phyloP scores from a whole-genome alignment of 2,797 vertebrate genomes.

The Chloroceryle inda region DNA sequence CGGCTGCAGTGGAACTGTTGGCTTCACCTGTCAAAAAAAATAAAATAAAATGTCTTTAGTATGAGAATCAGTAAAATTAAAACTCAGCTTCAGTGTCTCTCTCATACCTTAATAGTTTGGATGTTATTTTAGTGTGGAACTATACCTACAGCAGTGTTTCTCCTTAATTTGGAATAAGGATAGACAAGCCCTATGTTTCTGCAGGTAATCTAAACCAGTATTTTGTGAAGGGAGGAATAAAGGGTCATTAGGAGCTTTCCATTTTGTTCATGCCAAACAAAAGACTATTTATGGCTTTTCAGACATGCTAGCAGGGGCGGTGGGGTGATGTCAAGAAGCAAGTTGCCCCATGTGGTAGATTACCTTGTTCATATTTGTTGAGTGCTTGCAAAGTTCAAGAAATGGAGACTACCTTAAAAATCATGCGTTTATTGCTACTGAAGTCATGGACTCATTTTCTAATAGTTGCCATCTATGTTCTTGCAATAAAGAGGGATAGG shows the following conservation, averaged over 20 bases:
- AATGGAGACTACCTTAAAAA: neutral
- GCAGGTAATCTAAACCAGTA: neutral
- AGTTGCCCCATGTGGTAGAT: neutral
- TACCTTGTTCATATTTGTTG: neutral
- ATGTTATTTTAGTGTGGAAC: neutral
- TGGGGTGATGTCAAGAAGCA: neutral
- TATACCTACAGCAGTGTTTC: neutral
- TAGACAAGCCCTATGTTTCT: neutral
- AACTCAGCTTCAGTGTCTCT: neutral
- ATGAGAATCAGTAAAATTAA: neutral
- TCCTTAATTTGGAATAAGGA: neutral
- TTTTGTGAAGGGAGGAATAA: neutral
- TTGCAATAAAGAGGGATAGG: neutral
- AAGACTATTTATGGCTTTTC: neutral
- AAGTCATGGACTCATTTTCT: neutral
- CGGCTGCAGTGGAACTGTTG: conserved; percentile 36
- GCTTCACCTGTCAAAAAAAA: conserved; percentile 66
- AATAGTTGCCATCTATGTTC: neutral
- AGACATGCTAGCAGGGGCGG: neutral
- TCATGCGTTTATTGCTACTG: neutral
- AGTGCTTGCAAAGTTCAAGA: neutral
- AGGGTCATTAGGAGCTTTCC: neutral
- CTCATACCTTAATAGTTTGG: neutral
- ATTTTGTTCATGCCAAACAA: neutral
- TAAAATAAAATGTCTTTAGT: neutral